phyloP scores from a whole-genome alignment of 2,888 invertebrate species.

The Meloe dianella region DNA sequence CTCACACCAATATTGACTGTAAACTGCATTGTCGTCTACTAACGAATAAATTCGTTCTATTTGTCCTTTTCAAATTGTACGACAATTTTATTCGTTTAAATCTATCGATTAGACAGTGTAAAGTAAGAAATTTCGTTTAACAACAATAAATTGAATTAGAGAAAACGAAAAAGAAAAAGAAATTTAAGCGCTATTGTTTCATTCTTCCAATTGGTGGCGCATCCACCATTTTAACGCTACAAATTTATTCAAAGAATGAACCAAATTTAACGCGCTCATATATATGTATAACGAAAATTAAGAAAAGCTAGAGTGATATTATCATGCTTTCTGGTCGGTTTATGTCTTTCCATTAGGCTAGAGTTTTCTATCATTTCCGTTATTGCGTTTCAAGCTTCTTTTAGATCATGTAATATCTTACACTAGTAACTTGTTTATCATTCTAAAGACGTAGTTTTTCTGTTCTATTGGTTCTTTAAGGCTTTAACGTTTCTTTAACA shows the following conservation, averaged over 20 bases:
- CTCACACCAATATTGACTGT: slow-evolving; percentile 17
- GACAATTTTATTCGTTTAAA: not conserved
- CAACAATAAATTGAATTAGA: not conserved
- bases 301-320: too few relatives aligned
- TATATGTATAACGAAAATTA: too few relatives aligned
- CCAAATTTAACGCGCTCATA: too few relatives aligned
- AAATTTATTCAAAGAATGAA: too few relatives aligned
- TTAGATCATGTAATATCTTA: too few relatives aligned
- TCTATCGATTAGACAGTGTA: not conserved
- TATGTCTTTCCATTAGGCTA: too few relatives aligned
- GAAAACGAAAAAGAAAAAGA: too few relatives aligned
- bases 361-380: not conserved
- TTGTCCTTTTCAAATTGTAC: not conserved
- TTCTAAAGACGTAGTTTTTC: not conserved
- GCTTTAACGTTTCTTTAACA: not conserved
- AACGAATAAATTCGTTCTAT: not conserved
- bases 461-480: not conserved
- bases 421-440: not conserved
- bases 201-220: not conserved
- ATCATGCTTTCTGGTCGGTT: too few relatives aligned
- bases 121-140: not conserved
- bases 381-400: not conserved
- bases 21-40: not conserved
- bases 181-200: too few relatives aligned
- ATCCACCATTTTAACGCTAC: not conserved